These are phyloP conservation scores for Neodiprion fabricii DNA, from an alignment of 1,140 invertebrate species.

Conservation along the genomic window DNA sequence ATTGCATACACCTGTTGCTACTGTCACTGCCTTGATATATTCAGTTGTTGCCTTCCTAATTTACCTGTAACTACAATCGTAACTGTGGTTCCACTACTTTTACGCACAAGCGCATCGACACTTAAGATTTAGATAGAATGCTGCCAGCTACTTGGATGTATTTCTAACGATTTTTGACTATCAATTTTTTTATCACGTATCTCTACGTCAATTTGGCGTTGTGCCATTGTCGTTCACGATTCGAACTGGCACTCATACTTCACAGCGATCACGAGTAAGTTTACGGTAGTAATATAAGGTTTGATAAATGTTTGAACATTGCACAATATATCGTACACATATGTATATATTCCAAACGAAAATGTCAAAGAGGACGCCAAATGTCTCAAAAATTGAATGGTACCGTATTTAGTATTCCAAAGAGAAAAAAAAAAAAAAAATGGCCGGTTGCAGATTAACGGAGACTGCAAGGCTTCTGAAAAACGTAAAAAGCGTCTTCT, in stretches of 20 bases:
- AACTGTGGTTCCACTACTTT: background rate
- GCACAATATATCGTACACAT: background rate
- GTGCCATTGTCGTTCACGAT: no score
- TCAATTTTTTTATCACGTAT: background rate
- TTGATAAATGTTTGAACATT: no score
- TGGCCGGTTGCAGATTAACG: slow-evolving; percentile 80
- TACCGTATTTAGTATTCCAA: no score
- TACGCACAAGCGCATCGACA: slow-evolving; percentile 35
- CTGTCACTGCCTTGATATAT: background rate
- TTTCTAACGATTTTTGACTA: slow-evolving; percentile 1
- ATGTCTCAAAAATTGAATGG: no score
- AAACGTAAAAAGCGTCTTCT: slow-evolving; percentile 91
- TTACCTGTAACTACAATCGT: background rate
- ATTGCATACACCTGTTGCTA: background rate
- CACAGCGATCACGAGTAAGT: no score
- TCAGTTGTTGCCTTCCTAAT: background rate
- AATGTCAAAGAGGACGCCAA: background rate
- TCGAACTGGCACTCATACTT: no score
- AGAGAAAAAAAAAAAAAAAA: slow-evolving; percentile 24
- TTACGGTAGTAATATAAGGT: no score
- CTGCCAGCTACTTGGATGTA: background rate
- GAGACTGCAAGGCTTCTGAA: slow-evolving; percentile 94
- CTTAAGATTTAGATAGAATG: slow-evolving; percentile 16
- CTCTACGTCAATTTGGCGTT: no score
- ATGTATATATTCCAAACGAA: slow-evolving; percentile 14